Conservation (phyloP, 2,888 invertebrate species). For the Temnothorax ravouxi region DNA sequence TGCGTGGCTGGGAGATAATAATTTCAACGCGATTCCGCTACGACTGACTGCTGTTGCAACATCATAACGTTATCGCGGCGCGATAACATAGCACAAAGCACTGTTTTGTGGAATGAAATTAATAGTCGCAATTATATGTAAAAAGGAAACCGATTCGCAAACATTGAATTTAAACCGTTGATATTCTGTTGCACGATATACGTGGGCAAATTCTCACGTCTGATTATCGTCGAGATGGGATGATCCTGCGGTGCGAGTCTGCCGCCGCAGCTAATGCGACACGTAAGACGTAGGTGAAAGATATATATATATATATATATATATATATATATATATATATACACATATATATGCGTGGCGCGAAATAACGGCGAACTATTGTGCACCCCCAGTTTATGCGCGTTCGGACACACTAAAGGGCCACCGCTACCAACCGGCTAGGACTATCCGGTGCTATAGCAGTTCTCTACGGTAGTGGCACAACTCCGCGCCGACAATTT, state of each 20-base stretch:
- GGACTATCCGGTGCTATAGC: conserved; percentile 67
- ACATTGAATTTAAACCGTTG: neutral
- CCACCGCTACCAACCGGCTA: conserved; percentile 50
- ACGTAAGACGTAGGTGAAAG: conserved; percentile 29
- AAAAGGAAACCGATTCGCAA: neutral
- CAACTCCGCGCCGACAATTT: conserved; percentile 79
- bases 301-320: too few species aligned
- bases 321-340: too few species aligned
- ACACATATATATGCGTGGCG: conserved; percentile 22
- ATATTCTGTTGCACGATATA: too few species aligned
- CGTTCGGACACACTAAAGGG: conserved; percentile 57
- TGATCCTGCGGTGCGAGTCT: neutral
- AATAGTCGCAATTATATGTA: neutral
- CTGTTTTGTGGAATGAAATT: neutral
- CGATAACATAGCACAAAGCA: conserved; percentile 11
- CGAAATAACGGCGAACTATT: conserved; percentile 47
- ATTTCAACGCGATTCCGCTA: conserved; percentile 37
- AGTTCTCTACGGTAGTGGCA: conserved; percentile 58
- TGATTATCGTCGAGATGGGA: neutral
- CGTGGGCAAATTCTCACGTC: neutral
- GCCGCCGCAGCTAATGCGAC: neutral
- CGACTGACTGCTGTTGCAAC: conserved; percentile 24
- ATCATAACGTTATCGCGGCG: conserved; percentile 29
- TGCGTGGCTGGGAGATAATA: conserved; percentile 44
- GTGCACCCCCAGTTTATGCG: conserved; percentile 56